Percentiles rank a stretch among this genome's conserved stretches.
phyloP scores from a whole-genome alignment of 1,140 invertebrate genomes.

The Drosophila melanica region DNA sequence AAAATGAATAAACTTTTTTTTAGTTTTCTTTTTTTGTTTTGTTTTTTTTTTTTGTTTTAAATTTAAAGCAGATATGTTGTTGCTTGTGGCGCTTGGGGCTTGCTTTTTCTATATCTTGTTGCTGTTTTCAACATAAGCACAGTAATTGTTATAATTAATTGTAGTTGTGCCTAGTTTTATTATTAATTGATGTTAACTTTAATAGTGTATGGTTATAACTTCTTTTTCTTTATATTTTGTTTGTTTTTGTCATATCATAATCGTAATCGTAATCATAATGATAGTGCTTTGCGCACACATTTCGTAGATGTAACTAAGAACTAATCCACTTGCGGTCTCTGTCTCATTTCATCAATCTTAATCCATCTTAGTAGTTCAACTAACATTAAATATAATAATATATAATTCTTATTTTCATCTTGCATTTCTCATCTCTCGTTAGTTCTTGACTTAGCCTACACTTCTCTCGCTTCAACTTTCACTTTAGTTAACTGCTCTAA shows the following conservation, averaged over 20 bases:
- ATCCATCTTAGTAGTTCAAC: constrained; percentile 76
- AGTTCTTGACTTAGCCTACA: constrained; percentile 51
- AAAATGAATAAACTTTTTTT: constrained; percentile 57
- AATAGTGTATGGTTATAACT: constrained; percentile 74
- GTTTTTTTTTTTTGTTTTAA: constrained; percentile 65
- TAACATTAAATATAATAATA: constrained; percentile 79
- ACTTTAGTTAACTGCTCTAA: constrained; percentile 31
- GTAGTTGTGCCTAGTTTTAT: constrained; percentile 76
- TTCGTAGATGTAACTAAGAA: constrained; percentile 57
- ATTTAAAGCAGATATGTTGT: constrained; percentile 82
- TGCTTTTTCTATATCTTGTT: constrained; percentile 52
- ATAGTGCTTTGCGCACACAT: constrained; percentile 44
- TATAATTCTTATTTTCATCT: constrained; percentile 40
- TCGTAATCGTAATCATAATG: constrained; percentile 69
- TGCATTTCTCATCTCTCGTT: constrained; percentile 53
- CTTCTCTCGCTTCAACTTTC: constrained; percentile 9
- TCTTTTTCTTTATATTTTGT: constrained; percentile 57
- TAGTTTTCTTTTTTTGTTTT: constrained; percentile 13
- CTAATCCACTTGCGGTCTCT: constrained; percentile 40
- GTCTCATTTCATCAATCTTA: constrained; percentile 34
- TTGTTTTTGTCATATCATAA: constrained; percentile 57
- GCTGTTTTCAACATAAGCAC: constrained; percentile 77
- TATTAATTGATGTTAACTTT: constrained; percentile 74
- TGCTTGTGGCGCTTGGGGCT: constrained; percentile 78
- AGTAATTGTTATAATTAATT: constrained; percentile 75